Conservation (phyloP, 2,113 vertebrate genomes). For the Pampusana beccarii region DNA sequence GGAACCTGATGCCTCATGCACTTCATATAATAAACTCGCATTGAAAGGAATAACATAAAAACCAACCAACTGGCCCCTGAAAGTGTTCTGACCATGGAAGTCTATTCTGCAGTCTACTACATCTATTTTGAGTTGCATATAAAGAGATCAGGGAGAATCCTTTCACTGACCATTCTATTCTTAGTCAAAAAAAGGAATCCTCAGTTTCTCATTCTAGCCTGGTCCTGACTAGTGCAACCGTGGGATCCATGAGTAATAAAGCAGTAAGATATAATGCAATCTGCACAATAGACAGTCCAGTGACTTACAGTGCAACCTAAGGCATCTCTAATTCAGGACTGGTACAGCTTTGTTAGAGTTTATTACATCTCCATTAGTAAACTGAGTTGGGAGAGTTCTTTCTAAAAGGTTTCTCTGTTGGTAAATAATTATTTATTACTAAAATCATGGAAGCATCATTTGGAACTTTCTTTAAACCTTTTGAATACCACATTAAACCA, state of each 20-base stretch:
- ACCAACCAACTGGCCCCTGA: neutral
- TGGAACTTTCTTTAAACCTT: neutral
- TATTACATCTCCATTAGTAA: conserved; percentile 1
- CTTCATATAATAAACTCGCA: neutral
- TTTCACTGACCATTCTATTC: neutral
- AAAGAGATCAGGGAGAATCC: neutral
- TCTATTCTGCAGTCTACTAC: neutral
- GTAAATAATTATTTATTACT: neutral
- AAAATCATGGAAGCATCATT: neutral
- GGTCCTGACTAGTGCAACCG: neutral
- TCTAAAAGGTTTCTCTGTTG: neutral
- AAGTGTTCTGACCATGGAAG: neutral
- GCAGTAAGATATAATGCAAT: neutral
- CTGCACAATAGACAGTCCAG: neutral
- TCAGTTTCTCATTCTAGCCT: neutral
- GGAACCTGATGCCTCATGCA: neutral
- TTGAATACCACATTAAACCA: neutral
- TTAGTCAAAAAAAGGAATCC: neutral
- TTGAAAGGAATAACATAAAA: neutral
- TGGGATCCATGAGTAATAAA: neutral
- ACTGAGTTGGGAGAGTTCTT: neutral
- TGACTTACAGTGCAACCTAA: neutral
- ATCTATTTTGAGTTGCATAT: neutral
- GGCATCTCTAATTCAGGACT: neutral
- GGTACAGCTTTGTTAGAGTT: neutral